Percentiles rank a stretch among this genome's conserved stretches.
Evolutionary conservation across 2,888 invertebrate species (phyloP).

Genomic region (Lycocerus yunnanus): DNA sequence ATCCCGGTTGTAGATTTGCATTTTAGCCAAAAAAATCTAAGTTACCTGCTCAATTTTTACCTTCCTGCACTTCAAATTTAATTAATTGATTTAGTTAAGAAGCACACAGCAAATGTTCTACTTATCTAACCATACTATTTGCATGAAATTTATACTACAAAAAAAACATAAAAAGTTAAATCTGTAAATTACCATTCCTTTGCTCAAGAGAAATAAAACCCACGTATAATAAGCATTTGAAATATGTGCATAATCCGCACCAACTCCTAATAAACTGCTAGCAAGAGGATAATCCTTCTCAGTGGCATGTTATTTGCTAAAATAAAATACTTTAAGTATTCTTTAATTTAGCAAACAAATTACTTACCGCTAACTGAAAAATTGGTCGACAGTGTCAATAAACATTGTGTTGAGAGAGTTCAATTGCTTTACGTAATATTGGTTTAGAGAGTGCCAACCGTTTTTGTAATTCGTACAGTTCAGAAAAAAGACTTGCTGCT

Average conservation of each 20-base stretch:
- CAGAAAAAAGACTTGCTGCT: slow-evolving; percentile 91
- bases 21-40: too few species aligned
- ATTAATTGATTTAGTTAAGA: too few species aligned
- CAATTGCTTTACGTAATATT: slow-evolving; percentile 90
- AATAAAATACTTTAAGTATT: slow-evolving; percentile 44
- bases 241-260: slow-evolving; percentile 96
- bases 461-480: slow-evolving; percentile 87
- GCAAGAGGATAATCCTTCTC: slow-evolving; percentile 92
- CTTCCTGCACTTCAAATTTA: too few species aligned
- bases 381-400: slow-evolving; percentile 97
- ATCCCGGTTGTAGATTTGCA: too few species aligned
- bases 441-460: slow-evolving; percentile 85
- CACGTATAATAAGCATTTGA: slow-evolving; percentile 90
- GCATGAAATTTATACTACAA: slow-evolving; percentile 2
- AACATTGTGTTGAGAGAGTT: slow-evolving; percentile 91
- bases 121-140: background rate
- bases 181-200: slow-evolving; percentile 78
- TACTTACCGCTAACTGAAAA: slow-evolving; percentile 90
- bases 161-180: slow-evolving; percentile 36
- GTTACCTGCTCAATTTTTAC: too few species aligned
- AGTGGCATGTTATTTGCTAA: slow-evolving; percentile 91
- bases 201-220: slow-evolving; percentile 90
- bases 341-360: slow-evolving; percentile 6
- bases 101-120: too few species aligned
- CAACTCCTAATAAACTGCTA: slow-evolving; percentile 85